Conservation (phyloP, 2,113 vertebrate genomes). For the Xiphophorus couchianus region DNA sequence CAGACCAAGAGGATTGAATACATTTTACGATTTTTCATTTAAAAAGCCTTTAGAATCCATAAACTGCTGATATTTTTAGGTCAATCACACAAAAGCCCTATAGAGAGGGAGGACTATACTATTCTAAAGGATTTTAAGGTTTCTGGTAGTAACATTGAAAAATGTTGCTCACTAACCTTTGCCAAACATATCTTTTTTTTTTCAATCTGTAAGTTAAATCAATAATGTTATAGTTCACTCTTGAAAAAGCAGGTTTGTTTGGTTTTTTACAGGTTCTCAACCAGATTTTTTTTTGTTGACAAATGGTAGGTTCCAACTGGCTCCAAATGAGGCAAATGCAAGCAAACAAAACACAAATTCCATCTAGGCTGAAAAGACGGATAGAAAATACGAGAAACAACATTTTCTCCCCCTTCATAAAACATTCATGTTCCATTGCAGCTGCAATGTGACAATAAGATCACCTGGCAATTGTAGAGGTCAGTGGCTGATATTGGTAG, state of each 20-base stretch:
- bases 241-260: neutral
- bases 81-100: neutral
- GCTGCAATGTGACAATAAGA: slow-evolving; percentile 56
- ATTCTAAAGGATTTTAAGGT: neutral
- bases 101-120: neutral
- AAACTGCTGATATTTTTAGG: neutral
- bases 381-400: neutral
- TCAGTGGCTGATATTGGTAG: slow-evolving; percentile 65
- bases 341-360: neutral
- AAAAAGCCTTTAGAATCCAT: no score
- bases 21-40: no score
- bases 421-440: slow-evolving; percentile 61
- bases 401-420: slow-evolving; percentile 44
- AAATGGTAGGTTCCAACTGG: neutral
- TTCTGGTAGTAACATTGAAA: neutral
- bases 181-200: neutral
- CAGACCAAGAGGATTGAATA: no score
- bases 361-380: neutral
- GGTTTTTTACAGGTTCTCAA: neutral
- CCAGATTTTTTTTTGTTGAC: no score
- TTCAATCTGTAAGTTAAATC: neutral
- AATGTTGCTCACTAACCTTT: neutral
- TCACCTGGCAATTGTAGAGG: slow-evolving; percentile 57
- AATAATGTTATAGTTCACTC: neutral
- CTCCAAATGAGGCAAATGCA: neutral